Base-by-base conservation (phyloP, 2,888 invertebrate genomes). In the Drosophila mimica region DNA sequence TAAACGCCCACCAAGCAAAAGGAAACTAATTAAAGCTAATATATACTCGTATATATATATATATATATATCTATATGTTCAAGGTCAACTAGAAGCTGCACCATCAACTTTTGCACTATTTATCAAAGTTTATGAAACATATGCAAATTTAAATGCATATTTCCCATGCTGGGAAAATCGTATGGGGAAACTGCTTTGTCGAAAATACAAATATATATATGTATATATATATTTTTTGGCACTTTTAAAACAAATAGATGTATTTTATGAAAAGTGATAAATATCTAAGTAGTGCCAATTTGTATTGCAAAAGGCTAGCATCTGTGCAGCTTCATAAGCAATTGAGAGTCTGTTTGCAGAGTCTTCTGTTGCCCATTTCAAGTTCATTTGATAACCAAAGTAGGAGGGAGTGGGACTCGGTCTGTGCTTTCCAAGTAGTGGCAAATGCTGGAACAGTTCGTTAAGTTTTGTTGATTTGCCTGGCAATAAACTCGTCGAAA, bases 391-490 rank as follows among this genome's bases (percentile, higher is more conserved):
- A 64, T 59, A 59, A 46, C 53, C 66, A 59, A 74, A 66, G 63
- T 30, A 8, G 33, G 46, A 38, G 30, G 48, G 64, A 8, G 40
- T n/a, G 58, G 15, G 36, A 17, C 13, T 40, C 34, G 28, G 54
- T 25, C 43, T 51, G 49, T 60, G 70, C 31, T 58, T 7, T 57
- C 43, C 36, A 61, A 70, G 64, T 65, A 65, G 65, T 51, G 33
- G 74, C 52, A 70, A 70, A 74, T 66, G 66, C 67, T 63, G 71
- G 57, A 79, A 66, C 83, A 83, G 83, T 83, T 83, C 83, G 83
- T 83, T 83, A 83, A 86, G 83, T 79, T 83, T 68, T 70, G 69
- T 71, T 81, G 79, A 86, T 83, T 83, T 81, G 83, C 74, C 71
- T 69, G 58, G 70, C 81, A 83, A 85, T 85, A 76, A 76, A 83